Evolutionary conservation across 2,888 invertebrate species (phyloP), one percentile per base, ranked within the genome.

Genomic region (Limnephilus auricula): DNA sequence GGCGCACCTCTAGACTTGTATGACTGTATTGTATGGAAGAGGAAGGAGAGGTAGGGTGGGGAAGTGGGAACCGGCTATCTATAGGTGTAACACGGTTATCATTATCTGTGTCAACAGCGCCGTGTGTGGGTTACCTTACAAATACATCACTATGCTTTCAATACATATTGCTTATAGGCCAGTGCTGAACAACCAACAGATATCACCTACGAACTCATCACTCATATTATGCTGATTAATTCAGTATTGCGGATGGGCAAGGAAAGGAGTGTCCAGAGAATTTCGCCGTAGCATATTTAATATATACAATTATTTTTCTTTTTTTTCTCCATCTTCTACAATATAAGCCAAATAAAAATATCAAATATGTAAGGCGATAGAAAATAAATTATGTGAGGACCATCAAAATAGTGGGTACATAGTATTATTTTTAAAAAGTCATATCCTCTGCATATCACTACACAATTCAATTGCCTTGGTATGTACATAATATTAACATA

Each of bases 61-160:
- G 25, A 65, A 9, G 65, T 65, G 65, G 9, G 65, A 65, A 65
- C 65, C 6, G 65, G 18, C 40, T 31, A 83, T 37, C n/a, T 45
- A 90, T 90, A 86, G 88, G 89, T 91, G 90, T 92, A 92, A 89
- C 87, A 40, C 90, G 88, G 90, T 89, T 90, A 92, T 92, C 91
- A 37, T 80, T 89, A 90, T 89, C 88, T 91, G 84, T 90, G 91
- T 92, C 90, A 92, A 92, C 89, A 91, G 30, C 85, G 79, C 25
- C 79, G 32, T 91, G 79, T 89, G 85, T 88, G 37, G 37, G 89
- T 82, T 87, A 83, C 31, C 82, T 32, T 89, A 90, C 90, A 78
- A 85, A 89, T 83, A 90, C 87, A 78, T 89, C 88, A 83, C 89
- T 37, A n/a, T 89, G 82, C 82, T 79, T 79, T 86, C 79, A 32